These are phyloP conservation scores for Drosophila arizonae DNA, from an alignment of 1,140 invertebrate genomes.

Conservation along the genomic window DNA sequence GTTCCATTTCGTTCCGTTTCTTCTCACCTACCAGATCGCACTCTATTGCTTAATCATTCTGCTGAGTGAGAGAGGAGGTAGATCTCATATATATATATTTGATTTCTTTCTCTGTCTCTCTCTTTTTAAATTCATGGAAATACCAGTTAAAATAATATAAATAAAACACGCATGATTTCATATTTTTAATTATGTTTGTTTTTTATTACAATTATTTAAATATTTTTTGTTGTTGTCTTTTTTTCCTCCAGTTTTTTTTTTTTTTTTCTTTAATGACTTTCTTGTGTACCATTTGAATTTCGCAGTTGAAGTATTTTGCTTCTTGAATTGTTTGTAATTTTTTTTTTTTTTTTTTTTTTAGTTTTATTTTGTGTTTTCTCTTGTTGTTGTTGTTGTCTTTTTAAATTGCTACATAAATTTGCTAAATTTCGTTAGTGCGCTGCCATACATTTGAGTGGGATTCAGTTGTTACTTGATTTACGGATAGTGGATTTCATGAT, in stretches of 20 bases:
- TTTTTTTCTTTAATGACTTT: conserved; percentile 33
- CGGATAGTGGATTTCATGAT: conserved; percentile 18
- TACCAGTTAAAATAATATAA: not conserved
- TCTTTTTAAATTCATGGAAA: too few species aligned
- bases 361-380: conserved; percentile 30
- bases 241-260: conserved; percentile 46
- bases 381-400: conserved; percentile 30
- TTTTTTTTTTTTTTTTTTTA: conserved; percentile 6
- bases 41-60: too few species aligned
- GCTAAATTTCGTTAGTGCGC: conserved; percentile 60
- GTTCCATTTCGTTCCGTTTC: too few species aligned
- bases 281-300: conserved; percentile 72
- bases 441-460: conserved; percentile 54
- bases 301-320: conserved; percentile 64
- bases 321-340: conserved; percentile 7
- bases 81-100: too few species aligned
- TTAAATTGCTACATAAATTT: conserved; percentile 75
- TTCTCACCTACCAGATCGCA: too few species aligned
- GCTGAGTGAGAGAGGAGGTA: too few species aligned
- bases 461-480: conserved; percentile 2
- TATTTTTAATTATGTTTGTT: conserved; percentile 58
- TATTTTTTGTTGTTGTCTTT: conserved; percentile 33
- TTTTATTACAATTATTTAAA: conserved; percentile 82
- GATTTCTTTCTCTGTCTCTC: too few species aligned
- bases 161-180: conserved; percentile 28